Percentiles rank a stretch among this genome's conserved stretches.
Conservation (phyloP, 2,888 invertebrate genomes). For the Trachelus tabidus region DNA sequence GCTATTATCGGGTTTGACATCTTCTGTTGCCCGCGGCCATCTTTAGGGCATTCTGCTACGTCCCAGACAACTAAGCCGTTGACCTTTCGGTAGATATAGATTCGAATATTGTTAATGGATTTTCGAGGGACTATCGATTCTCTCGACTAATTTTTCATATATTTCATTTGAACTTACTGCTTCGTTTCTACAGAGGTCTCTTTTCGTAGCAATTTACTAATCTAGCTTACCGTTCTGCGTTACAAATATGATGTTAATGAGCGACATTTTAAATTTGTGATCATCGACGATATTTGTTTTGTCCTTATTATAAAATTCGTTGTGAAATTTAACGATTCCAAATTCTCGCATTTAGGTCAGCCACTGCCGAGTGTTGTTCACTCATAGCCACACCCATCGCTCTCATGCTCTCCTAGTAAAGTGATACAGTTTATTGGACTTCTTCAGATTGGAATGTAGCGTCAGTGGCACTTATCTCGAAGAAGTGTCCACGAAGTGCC, state of each 20-base stretch:
- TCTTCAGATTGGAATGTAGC: slow-evolving; percentile 59
- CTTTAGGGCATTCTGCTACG: neutral
- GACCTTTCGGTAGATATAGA: neutral
- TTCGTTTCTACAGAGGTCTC: neutral
- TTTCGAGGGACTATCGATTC: neutral
- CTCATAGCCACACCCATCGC: slow-evolving; percentile 10
- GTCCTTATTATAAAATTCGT: neutral
- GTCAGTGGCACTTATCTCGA: slow-evolving; percentile 44
- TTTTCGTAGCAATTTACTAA: neutral
- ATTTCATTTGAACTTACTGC: neutral
- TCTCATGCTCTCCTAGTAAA: slow-evolving; percentile 55
- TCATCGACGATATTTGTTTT: neutral
- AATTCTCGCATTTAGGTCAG: neutral
- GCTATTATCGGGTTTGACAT: neutral
- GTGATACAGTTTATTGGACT: slow-evolving; percentile 65
- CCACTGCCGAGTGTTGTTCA: neutral
- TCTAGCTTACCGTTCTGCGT: neutral
- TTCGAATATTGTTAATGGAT: neutral
- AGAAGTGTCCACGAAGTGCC: slow-evolving; percentile 1
- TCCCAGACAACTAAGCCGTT: neutral
- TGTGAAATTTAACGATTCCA: neutral
- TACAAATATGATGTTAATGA: neutral
- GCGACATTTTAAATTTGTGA: neutral
- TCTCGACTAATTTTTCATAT: neutral
- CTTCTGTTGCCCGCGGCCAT: neutral